Conservation (phyloP, 2,113 vertebrate genomes). For the Plestiodon gilberti region DNA sequence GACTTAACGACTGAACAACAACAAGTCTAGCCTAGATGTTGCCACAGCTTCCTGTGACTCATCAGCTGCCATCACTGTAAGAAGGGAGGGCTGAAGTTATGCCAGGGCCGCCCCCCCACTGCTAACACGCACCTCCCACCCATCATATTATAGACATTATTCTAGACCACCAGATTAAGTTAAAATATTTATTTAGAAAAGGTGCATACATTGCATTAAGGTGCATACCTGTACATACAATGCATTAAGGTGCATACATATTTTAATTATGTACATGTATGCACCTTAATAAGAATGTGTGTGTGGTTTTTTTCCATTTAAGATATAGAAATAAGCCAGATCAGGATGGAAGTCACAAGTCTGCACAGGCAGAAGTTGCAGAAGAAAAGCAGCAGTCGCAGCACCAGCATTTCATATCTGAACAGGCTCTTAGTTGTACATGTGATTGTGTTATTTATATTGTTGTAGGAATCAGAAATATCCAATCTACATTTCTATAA, state of each 20-base stretch:
- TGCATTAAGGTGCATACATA: no score
- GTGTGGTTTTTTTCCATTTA: neutral
- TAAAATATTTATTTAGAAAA: neutral
- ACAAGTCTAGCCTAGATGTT: no score
- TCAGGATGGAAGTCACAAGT: neutral
- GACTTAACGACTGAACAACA: no score
- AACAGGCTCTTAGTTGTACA: neutral
- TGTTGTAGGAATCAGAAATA: neutral
- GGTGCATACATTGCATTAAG: no score
- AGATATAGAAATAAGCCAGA: neutral
- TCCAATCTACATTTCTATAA: constrained; percentile 8
- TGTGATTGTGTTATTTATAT: neutral
- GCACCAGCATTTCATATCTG: neutral
- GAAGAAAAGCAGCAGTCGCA: neutral
- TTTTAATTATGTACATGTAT: no score
- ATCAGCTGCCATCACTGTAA: neutral
- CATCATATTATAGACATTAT: neutral
- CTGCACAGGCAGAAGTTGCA: neutral
- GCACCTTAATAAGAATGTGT: no score
- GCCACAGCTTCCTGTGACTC: neutral
- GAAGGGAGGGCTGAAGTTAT: neutral
- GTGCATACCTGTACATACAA: no score
- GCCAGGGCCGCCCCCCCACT: neutral
- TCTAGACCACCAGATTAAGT: neutral
- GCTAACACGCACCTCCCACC: neutral